Evolutionary conservation across 2,113 vertebrate species (phyloP).

Genomic region (Dicaeum eximium): DNA sequence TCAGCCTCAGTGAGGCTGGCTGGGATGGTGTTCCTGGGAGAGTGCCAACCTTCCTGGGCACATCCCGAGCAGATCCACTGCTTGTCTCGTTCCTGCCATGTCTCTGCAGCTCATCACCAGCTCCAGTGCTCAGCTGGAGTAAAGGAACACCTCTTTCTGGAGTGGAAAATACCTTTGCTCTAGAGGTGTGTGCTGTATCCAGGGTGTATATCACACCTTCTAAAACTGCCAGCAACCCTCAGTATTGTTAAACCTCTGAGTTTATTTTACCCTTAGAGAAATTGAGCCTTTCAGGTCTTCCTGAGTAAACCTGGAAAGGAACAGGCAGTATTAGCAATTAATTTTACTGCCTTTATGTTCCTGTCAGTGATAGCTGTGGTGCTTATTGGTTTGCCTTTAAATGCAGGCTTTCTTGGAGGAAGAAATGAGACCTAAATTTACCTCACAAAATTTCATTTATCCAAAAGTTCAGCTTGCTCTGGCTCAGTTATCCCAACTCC

Average conservation of each 20-base stretch:
- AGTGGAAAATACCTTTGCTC: not conserved
- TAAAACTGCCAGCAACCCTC: not conserved
- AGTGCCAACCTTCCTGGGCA: not conserved
- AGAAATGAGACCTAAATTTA: not conserved
- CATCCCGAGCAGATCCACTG: accelerated
- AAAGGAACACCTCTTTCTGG: not conserved
- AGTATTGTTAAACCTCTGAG: not conserved
- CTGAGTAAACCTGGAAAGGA: not conserved
- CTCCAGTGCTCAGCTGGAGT: not conserved
- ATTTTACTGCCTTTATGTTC: not conserved
- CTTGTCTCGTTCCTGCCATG: not conserved
- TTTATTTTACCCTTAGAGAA: slow-evolving; percentile 11
- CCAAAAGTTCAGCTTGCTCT: not conserved
- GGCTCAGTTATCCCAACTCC: not conserved
- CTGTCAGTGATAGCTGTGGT: not conserved
- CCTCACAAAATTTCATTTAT: not conserved
- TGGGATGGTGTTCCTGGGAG: not conserved
- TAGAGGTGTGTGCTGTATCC: not conserved
- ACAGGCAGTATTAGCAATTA: not conserved
- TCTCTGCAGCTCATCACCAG: not conserved
- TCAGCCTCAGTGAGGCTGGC: not conserved
- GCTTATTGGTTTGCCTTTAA: not conserved
- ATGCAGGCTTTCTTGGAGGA: not conserved
- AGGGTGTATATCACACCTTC: not conserved
- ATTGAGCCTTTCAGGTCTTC: not conserved